A percentile compares a stretch with the other conserved stretches of the same genome.
These are phyloP conservation scores for Gallinago stenura DNA, from an alignment of 2,797 vertebrate genomes.

Conservation along the genomic window DNA sequence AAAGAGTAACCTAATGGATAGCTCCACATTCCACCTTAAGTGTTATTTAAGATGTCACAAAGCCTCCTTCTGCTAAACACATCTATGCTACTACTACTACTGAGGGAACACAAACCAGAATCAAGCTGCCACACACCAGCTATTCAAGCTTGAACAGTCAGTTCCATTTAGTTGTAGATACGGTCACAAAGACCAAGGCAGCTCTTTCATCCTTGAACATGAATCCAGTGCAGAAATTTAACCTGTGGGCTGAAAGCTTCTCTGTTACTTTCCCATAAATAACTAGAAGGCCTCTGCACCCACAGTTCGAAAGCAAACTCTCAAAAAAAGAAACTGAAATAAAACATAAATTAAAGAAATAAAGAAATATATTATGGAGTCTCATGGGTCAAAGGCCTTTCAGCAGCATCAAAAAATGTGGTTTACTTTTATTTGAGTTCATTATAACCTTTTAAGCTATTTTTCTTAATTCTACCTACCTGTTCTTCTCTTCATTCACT, in stretches of 20 bases:
- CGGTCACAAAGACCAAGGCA: not conserved
- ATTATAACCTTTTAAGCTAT: not conserved
- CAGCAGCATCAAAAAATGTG: not conserved
- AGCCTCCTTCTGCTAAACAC: not conserved
- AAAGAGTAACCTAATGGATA: not conserved
- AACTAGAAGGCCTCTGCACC: not conserved
- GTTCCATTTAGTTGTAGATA: not conserved
- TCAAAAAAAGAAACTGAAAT: not conserved
- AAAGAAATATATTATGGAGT: not conserved
- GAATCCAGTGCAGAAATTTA: not conserved
- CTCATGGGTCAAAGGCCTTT: not conserved
- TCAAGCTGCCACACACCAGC: not conserved
- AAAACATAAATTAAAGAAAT: not conserved
- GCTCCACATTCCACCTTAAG: not conserved
- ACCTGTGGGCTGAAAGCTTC: not conserved
- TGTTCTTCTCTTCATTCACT: constrained; percentile 85
- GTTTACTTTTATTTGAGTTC: not conserved
- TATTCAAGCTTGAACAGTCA: not conserved
- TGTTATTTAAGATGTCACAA: not conserved
- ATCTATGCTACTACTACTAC: not conserved
- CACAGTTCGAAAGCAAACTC: not conserved
- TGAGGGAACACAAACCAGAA: not conserved
- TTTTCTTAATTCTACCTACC: constrained; percentile 76
- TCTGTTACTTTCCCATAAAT: not conserved
- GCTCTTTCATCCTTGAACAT: not conserved